These are phyloP conservation scores for Passer montanus DNA, from an alignment of 2,113 vertebrate species.

Conservation along the genomic window DNA sequence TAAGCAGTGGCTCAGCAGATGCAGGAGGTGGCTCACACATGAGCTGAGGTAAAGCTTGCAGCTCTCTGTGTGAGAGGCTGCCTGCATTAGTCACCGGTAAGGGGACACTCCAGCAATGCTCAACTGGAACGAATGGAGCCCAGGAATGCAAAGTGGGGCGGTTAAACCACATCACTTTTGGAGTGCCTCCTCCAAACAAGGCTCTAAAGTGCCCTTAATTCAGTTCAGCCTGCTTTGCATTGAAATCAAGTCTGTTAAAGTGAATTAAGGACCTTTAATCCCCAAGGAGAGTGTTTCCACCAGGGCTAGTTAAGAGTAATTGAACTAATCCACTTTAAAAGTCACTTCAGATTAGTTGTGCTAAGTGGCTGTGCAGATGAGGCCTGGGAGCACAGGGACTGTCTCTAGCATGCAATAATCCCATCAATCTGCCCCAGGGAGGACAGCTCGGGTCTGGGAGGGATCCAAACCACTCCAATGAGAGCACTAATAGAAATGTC, in stretches of 20 bases:
- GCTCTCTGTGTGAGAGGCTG: background rate
- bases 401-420: constrained; percentile 33
- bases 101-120: background rate
- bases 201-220: constrained; percentile 15
- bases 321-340: constrained; percentile 70
- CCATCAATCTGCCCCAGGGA: constrained; percentile 34
- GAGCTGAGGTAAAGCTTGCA: background rate
- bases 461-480: constrained; percentile 27
- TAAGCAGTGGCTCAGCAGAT: background rate
- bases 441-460: constrained; percentile 30
- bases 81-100: background rate
- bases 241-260: constrained; percentile 2
- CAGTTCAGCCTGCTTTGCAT: constrained; percentile 44
- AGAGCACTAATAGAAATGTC: constrained; percentile 43
- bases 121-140: background rate
- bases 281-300: constrained; percentile 15
- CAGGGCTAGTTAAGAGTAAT: constrained; percentile 51
- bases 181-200: background rate
- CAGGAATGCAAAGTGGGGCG: constrained; percentile 3
- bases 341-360: constrained; percentile 51
- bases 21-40: background rate
- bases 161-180: background rate
- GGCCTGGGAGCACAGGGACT: constrained; percentile 17
- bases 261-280: constrained; percentile 49
- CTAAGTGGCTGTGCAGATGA: constrained; percentile 46